Conservation (phyloP, 2,113 vertebrate genomes). For the Erpornis zantholeuca region DNA sequence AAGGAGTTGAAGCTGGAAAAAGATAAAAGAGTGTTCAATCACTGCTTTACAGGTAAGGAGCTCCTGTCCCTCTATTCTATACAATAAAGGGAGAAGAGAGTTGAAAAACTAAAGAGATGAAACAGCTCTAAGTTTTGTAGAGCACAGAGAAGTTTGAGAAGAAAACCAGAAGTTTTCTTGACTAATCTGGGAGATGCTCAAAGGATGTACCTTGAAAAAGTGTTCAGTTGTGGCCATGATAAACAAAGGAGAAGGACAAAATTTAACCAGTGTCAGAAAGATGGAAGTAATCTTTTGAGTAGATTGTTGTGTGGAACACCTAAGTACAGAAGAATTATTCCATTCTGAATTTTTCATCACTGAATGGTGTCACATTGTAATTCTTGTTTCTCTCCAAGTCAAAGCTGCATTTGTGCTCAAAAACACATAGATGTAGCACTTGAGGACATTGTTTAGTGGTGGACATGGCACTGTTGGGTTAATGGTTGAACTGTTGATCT, state of each 20-base stretch:
- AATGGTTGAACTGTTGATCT: not conserved
- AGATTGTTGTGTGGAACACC: not conserved
- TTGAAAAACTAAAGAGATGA: not conserved
- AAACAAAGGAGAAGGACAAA: not conserved
- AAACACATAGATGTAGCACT: not conserved
- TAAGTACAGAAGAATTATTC: not conserved
- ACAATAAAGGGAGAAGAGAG: not conserved
- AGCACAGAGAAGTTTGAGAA: not conserved
- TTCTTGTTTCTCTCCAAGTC: not conserved
- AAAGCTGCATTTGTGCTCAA: not conserved
- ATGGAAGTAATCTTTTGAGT: not conserved
- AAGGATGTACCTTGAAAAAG: not conserved
- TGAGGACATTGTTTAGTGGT: not conserved
- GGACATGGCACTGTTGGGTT: not conserved
- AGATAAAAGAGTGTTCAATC: slow-evolving; percentile 88
- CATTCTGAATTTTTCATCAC: not conserved
- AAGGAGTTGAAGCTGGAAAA: slow-evolving; percentile 91
- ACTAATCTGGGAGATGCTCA: not conserved
- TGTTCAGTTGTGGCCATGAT: not conserved
- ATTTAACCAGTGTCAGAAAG: not conserved
- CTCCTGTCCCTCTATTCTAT: not conserved
- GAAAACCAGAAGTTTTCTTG: not conserved
- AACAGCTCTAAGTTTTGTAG: not conserved
- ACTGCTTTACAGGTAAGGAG: slow-evolving; percentile 91
- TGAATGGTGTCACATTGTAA: not conserved